Base-by-base conservation (phyloP, 2,888 invertebrate species). In the Argyra leucocephala region DNA sequence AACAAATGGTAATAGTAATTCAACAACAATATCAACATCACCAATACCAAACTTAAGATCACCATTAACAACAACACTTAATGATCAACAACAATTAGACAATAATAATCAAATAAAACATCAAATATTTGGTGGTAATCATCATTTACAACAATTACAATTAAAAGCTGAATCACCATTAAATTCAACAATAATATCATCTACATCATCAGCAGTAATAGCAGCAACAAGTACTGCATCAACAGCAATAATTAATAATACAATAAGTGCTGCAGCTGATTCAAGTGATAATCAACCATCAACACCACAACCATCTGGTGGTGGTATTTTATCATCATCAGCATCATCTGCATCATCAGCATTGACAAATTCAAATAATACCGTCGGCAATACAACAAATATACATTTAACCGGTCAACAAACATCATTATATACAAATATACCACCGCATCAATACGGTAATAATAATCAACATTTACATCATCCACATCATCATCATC, bases 211-310 rank as follows among this genome's bases (percentile, higher is more conserved):
- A 21, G 1, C 26, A n/a, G 26, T 26, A 88, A 88, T 80, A 67
- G 64, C 26, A 61, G 62, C 60, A 5, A 60, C 10, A 22, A 7
- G 4, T n/a, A 26, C n/a, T 70, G 48, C 31, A 67, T 73, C 63
- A 63, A 36, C 63, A 62, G 36, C 23, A 12, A 23, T 15, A 59
- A 18, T 68, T 61, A 71, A 72, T 65, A 82, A 81, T 59, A 83
- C 86, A 63, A 83, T 86, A 72, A 85, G 87, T 71, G 88, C 88
- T 15, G 85, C 89, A 57, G 88, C 89, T 65, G 90, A 90, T 77
- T 88, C 89, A 66, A 88, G 88, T 73, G 90, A 90, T 78, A 80
- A 80, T 74, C 79, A 79, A 67, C 77, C 80, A 72, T 80, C 76
- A 68, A 80, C 76, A 68, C 78, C 77, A 70, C 80, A 77, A 71